These are phyloP conservation scores for western clawed frog (Xenopus tropicalis) DNA, from an alignment of 2,113 vertebrate genomes.

Conservation along the genomic window UCB_Xtro_10.0 CM004449.2:113594001-113594500, in stretches of 20 bases:
- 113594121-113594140: too few species aligned
- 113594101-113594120: too few species aligned
- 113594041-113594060: too few species aligned
- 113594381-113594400: slow-evolving; percentile 7
- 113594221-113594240: neutral
- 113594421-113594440: too few species aligned
- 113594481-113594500: too few species aligned
- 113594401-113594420: neutral
- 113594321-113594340: slow-evolving; percentile 20
- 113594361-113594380: neutral
- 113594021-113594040: too few species aligned
- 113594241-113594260: neutral
- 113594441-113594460: neutral
- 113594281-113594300: slow-evolving; percentile 1
- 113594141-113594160: too few species aligned
- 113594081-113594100: too few species aligned
- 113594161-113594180: neutral
- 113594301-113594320: slow-evolving; percentile 7
- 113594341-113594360: neutral
- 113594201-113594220: neutral
- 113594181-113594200: neutral
- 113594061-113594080: too few species aligned
- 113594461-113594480: neutral
- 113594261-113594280: neutral
- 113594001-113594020: too few species aligned